Evolutionary conservation across 2,888 invertebrate genomes (phyloP).

Genomic region (Lobophora halterata): DNA sequence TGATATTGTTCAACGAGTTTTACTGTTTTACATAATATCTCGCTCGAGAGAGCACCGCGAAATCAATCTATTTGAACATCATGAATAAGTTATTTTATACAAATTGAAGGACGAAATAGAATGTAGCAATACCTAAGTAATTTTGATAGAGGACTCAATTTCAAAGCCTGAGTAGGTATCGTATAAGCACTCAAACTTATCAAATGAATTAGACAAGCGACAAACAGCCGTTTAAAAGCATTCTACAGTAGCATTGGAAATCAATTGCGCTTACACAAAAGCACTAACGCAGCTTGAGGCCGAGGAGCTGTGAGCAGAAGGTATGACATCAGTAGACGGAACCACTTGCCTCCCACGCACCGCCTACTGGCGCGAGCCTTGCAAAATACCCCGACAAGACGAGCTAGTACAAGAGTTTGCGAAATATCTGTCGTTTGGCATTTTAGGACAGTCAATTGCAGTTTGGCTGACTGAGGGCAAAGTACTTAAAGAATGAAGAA

Average conservation of each 20-base stretch:
- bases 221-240: too few species aligned
- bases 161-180: not conserved
- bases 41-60: slow-evolving; percentile 1
- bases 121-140: not conserved
- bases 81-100: slow-evolving; percentile 7
- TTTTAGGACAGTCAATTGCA: too few species aligned
- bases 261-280: slow-evolving; percentile 12
- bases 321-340: slow-evolving; percentile 75
- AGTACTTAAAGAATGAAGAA: not conserved
- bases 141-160: not conserved
- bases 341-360: slow-evolving; percentile 62
- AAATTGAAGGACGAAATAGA: not conserved
- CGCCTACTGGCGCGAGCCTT: slow-evolving; percentile 66
- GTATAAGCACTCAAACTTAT: not conserved
- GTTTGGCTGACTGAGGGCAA: too few species aligned
- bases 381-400: slow-evolving; percentile 56
- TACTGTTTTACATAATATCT: slow-evolving; percentile 10
- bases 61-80: slow-evolving; percentile 5
- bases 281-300: slow-evolving; percentile 36
- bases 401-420: slow-evolving; percentile 23
- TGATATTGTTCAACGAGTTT: slow-evolving; percentile 7
- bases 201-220: slow-evolving; percentile 1
- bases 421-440: slow-evolving; percentile 19
- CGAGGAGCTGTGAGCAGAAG: slow-evolving; percentile 26
- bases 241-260: slow-evolving; percentile 13